Conservation (phyloP, 2,113 vertebrate species). For the Heloderma charlesbogerti region DNA sequence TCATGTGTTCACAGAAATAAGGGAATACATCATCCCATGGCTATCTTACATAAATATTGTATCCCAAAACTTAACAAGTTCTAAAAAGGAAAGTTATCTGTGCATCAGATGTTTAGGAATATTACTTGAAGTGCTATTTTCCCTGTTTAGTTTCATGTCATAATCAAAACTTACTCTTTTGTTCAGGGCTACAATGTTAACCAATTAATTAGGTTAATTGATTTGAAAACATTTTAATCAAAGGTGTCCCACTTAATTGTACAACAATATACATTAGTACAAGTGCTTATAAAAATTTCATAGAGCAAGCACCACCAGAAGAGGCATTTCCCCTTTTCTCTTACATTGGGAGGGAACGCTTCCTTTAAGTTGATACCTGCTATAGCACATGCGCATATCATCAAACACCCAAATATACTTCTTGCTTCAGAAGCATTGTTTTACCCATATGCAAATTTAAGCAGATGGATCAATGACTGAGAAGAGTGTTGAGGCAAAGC, state of each 20-base stretch:
- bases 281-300: background rate
- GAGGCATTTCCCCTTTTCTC: background rate
- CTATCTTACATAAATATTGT: background rate
- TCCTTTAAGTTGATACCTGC: background rate
- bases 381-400: background rate
- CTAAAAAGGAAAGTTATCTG: conserved; percentile 1
- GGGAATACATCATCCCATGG: background rate
- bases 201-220: background rate
- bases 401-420: background rate
- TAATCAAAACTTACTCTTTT: background rate
- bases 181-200: background rate
- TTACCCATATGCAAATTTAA: background rate
- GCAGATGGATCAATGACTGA: background rate
- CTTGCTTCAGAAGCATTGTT: background rate
- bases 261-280: background rate
- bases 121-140: background rate
- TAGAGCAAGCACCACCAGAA: background rate
- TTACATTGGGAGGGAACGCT: background rate
- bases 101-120: background rate
- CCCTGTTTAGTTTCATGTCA: background rate
- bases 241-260: background rate
- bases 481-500: background rate
- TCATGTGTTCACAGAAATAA: background rate
- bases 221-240: background rate
- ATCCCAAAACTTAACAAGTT: background rate